phyloP scores from a whole-genome alignment of 2,113 vertebrate species.

The Lethenteron reissneri region DNA sequence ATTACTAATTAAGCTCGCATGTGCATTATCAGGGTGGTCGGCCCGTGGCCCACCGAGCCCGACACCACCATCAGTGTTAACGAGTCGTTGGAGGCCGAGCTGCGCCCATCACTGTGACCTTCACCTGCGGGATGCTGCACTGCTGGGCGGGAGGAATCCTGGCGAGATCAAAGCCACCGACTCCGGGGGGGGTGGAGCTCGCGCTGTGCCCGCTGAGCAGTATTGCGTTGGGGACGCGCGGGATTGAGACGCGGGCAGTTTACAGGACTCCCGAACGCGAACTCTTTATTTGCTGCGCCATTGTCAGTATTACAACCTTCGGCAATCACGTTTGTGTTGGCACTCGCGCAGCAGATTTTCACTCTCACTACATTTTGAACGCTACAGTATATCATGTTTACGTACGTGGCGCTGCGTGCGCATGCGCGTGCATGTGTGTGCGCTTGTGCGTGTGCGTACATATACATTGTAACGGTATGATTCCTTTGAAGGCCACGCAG shows the following conservation, averaged over 20 bases:
- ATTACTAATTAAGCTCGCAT: too few relatives aligned
- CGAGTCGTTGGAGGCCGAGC: too few relatives aligned
- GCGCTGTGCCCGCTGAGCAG: too few relatives aligned
- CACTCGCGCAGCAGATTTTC: background rate
- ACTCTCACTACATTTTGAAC: background rate
- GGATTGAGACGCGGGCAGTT: background rate
- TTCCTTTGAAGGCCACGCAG: too few relatives aligned
- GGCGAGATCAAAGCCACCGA: too few relatives aligned
- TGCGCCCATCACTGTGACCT: too few relatives aligned
- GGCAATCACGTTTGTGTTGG: background rate
- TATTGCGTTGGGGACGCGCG: background rate
- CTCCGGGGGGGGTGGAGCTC: too few relatives aligned
- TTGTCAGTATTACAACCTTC: background rate
- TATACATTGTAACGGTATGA: background rate
- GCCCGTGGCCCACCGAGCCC: too few relatives aligned
- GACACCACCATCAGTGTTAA: too few relatives aligned
- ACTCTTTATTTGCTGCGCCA: background rate
- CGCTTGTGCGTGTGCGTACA: background rate
- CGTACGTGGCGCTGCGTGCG: background rate
- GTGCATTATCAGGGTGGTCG: too few relatives aligned
- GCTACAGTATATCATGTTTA: background rate
- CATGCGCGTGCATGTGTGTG: background rate
- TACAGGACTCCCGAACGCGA: background rate
- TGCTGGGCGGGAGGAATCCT: too few relatives aligned
- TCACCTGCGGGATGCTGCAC: too few relatives aligned